Conservation (phyloP, 2,797 vertebrate species). For the Darevskia nairensis region DNA sequence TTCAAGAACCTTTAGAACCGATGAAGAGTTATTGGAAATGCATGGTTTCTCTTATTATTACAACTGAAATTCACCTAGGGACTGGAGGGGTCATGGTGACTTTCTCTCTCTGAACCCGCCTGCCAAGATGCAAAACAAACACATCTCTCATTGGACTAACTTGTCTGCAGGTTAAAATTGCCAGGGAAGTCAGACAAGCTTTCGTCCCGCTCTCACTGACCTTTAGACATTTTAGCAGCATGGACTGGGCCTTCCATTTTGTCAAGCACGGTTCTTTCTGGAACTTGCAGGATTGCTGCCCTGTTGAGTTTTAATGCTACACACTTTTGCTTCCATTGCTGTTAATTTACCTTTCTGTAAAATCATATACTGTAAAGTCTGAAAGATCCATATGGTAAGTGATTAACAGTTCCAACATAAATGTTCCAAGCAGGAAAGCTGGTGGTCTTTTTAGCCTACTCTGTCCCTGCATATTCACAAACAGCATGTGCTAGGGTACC, state of each 20-base stretch:
- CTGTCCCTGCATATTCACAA: too few relatives aligned
- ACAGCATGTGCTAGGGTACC: neutral
- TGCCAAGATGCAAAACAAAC: conserved; percentile 35
- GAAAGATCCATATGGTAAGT: neutral
- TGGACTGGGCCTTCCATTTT: neutral
- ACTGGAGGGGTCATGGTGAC: conserved; percentile 47
- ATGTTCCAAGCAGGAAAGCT: too few relatives aligned
- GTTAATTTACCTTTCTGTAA: neutral
- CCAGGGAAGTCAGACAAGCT: neutral
- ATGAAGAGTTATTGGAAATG: conserved; percentile 42
- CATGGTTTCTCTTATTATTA: conserved; percentile 33
- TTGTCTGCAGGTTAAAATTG: conserved; percentile 16
- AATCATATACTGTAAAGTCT: neutral
- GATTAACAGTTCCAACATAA: neutral
- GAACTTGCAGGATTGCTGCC: neutral
- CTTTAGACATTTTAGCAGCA: conserved; percentile 1
- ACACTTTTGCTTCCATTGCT: neutral
- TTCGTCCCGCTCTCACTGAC: neutral
- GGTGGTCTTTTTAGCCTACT: too few relatives aligned
- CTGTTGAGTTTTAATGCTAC: neutral
- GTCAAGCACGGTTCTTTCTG: neutral
- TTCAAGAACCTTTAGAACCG: conserved; percentile 34
- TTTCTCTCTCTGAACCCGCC: conserved; percentile 48
- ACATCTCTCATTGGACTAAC: conserved; percentile 26
- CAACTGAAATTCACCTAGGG: conserved; percentile 25